A percentile compares a stretch with the other conserved stretches of the same genome.
These are phyloP conservation scores for Anorthoa munda DNA, from an alignment of 2,888 invertebrate genomes.

Conservation along the genomic window DNA sequence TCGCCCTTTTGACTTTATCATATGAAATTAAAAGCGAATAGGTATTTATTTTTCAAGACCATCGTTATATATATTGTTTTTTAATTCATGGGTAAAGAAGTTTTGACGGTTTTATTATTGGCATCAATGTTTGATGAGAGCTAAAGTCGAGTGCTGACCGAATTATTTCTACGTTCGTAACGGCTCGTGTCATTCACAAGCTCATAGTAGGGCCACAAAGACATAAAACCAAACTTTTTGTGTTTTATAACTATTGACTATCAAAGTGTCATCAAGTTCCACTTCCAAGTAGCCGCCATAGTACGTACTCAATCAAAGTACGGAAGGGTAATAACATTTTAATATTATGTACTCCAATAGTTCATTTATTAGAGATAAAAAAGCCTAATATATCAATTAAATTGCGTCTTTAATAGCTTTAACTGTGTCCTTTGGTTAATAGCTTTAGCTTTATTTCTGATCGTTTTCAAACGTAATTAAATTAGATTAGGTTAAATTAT, in stretches of 20 bases:
- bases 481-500: slow-evolving; percentile 33
- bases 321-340: slow-evolving; percentile 68
- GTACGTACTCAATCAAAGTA: slow-evolving; percentile 60
- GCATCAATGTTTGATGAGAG: too few species aligned
- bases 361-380: slow-evolving; percentile 59
- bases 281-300: slow-evolving; percentile 70
- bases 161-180: neutral
- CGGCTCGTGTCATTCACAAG: neutral
- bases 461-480: slow-evolving; percentile 42
- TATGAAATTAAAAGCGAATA: neutral
- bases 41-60: neutral
- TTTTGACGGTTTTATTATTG: neutral
- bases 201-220: slow-evolving; percentile 32
- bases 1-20: too few species aligned
- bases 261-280: slow-evolving; percentile 61
- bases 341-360: slow-evolving; percentile 53
- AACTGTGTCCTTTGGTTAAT: slow-evolving; percentile 66
- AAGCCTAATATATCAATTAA: slow-evolving; percentile 63
- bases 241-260: slow-evolving; percentile 73
- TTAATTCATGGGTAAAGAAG: neutral
- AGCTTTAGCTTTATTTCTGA: slow-evolving; percentile 45
- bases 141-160: neutral
- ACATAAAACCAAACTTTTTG: slow-evolving; percentile 59
- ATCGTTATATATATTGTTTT: neutral
- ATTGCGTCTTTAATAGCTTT: slow-evolving; percentile 65